Base-by-base conservation (phyloP, 2,113 vertebrate species). In the Esox niger region DNA sequence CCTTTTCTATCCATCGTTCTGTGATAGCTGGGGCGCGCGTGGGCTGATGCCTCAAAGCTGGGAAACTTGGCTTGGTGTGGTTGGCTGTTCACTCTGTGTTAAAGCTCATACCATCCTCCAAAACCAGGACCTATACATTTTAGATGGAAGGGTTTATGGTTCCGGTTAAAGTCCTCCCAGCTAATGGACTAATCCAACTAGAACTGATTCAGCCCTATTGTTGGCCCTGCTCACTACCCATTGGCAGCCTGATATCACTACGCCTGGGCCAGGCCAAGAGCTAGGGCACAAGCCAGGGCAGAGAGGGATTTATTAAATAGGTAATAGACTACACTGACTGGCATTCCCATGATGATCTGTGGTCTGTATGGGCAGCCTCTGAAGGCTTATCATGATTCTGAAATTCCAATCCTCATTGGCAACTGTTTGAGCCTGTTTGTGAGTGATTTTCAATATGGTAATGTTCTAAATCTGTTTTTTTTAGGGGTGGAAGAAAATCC, bases 281-380 rank as follows among this genome's bases (percentile, higher is more conserved):
- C n/a, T 52, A 23, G 47, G 21, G 47, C 47, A 21, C 20, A 52
- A 9, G 69, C 68, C 72, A 20, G 64, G 64, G n/a, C 64, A 64
- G 33, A 63, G 33, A 63, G 69, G 61, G 62, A 54, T 43, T 31
- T 63, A 65, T 79, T 72, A 63, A 76, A 82, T 69, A 73, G 68
- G 57, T 82, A 82, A 71, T 78, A 57, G 74, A 66, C 55, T 62
- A 52, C 26, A 69, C 70, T 74, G 68, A 15, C 46, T 64, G 35
- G 78, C 68, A 84, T 82, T 77, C n/a, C n/a, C n/a, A 81, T 74
- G 74, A 66, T 77, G 77, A 79, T 73, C 72, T 32, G 68, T 29
- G 68, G 64, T 59, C 68, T 47, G 35, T 31, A 43, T 17, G 20
- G 6, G 21, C 47, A 33, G 59, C 17, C 47, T 54, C 26, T 70